phyloP scores from a whole-genome alignment of 1,140 invertebrate genomes.

The Orchestia grillus region DNA sequence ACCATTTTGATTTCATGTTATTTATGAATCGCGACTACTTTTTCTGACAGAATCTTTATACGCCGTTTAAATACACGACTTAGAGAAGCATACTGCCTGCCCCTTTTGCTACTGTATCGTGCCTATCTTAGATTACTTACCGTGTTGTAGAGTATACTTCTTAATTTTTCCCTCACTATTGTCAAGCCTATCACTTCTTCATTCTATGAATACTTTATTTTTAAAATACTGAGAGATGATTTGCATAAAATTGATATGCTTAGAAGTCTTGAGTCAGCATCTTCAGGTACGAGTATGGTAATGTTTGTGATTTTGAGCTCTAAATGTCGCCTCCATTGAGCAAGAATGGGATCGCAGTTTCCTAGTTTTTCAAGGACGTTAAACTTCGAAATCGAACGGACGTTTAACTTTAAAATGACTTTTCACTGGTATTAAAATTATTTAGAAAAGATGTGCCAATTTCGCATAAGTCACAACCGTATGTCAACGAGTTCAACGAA shows the following conservation, averaged over 20 bases:
- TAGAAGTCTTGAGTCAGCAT: not conserved
- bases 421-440: not conserved
- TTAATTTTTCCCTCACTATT: not conserved
- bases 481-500: not conserved
- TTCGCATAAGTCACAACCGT: not conserved
- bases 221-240: not conserved
- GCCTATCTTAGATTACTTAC: conserved; percentile 36
- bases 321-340: not conserved
- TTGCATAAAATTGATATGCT: not conserved
- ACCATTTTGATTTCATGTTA: not conserved
- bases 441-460: not conserved
- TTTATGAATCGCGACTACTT: not conserved
- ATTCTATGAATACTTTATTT: not conserved
- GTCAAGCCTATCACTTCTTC: not conserved
- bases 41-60: not conserved
- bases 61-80: not conserved
- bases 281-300: not conserved
- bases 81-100: not conserved
- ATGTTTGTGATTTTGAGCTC: not conserved
- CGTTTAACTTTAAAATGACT: not conserved
- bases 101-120: conserved; percentile 7
- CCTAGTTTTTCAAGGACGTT: not conserved
- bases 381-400: not conserved
- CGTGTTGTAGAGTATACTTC: not conserved
- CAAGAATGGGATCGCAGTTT: not conserved